Evolutionary conservation across 2,797 vertebrate species (phyloP).

Genomic region (Emys orbicularis): DNA sequence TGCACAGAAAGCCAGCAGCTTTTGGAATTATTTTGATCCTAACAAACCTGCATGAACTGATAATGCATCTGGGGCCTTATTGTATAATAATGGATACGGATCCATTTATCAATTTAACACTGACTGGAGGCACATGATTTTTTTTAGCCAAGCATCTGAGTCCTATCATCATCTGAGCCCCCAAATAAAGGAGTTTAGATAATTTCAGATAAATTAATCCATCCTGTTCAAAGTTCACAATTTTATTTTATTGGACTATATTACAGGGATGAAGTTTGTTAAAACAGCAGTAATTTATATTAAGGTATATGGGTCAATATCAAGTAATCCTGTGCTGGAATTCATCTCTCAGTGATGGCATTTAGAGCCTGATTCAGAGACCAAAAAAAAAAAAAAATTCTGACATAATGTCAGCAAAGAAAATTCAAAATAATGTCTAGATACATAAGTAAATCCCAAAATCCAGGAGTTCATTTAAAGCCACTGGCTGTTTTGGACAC

Average conservation of each 20-base stretch:
- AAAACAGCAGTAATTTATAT: neutral
- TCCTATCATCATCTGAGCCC: neutral
- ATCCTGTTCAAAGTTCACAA: neutral
- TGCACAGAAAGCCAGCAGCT: neutral
- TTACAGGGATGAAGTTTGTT: neutral
- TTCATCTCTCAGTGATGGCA: neutral
- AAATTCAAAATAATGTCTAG: neutral
- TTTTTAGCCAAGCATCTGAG: neutral
- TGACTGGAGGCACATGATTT: neutral
- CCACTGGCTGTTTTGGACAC: neutral
- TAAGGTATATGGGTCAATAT: neutral
- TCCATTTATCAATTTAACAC: neutral
- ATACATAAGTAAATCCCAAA: neutral
- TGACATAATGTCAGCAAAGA: neutral
- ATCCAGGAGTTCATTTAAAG: neutral
- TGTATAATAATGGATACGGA: neutral
- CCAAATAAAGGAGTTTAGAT: neutral
- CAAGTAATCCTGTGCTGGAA: neutral
- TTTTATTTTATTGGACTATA: neutral
- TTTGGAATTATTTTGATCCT: neutral
- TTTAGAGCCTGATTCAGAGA: neutral
- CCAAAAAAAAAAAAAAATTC: neutral
- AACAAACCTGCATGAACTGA: neutral
- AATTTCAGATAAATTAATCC: neutral
- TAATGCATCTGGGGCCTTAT: neutral